Evolutionary conservation across 2,888 invertebrate species (phyloP), one percentile per base, ranked within the genome.

Genomic region (Zygothrica quintamaculata): DNA sequence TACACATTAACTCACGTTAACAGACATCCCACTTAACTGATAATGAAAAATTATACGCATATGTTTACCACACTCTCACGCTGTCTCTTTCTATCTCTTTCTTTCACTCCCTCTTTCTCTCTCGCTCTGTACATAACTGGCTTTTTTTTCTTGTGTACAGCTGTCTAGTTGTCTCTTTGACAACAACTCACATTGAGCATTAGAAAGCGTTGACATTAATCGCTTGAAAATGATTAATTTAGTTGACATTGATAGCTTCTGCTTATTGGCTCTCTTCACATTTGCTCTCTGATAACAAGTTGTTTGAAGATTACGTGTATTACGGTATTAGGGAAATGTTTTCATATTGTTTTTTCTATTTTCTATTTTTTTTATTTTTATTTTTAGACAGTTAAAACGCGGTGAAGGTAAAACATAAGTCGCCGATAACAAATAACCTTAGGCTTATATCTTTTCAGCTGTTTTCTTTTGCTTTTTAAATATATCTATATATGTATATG

Each of bases 121-220:
- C 18, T 37, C 15, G 2, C 3, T 9, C 9, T 36, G 37, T 29
- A 26, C n/a, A n/a, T n/a, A n/a, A n/a, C n/a, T n/a, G n/a, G n/a
- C n/a, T n/a, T n/a, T n/a, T n/a, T n/a, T n/a, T n/a, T n/a, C n/a
- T n/a, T n/a, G n/a, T n/a, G n/a, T n/a, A n/a, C n/a, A n/a, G n/a
- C n/a, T n/a, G n/a, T n/a, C n/a, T n/a, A n/a, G n/a, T n/a, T n/a
- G n/a, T n/a, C n/a, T n/a, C n/a, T n/a, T n/a, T n/a, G 42, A 50
- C 33, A 18, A 65, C 40, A 37, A 46, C 26, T 34, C 36, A 16
- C 3, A 29, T 37, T 43, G 57, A 40, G 34, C 33, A 58, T 58
- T 74, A 55, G 75, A 77, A 80, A 77, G 73, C 73, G 57, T 66
- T 68, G 57, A 48, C 61, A 75, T 66, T 65, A 75, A 81, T 77